phyloP scores from a whole-genome alignment of 2,113 vertebrate species.

The Tragelaphus strepsiceros region DNA sequence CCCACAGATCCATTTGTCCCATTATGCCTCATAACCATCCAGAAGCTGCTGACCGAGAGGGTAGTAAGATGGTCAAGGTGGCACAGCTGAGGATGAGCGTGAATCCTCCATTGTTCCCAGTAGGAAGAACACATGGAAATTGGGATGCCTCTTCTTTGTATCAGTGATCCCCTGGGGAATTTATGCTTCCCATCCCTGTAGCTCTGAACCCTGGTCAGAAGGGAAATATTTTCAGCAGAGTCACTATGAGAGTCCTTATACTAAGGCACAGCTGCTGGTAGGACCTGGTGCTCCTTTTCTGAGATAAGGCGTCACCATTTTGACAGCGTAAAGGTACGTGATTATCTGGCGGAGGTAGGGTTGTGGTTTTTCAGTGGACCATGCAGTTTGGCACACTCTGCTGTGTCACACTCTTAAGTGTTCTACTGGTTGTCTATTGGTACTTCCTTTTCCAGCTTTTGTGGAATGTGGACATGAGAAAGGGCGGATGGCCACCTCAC shows the following conservation, averaged over 20 bases:
- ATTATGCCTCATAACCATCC: not conserved
- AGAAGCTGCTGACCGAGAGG: not conserved
- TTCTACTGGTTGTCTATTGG: not conserved
- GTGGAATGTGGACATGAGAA: not conserved
- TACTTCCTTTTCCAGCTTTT: not conserved
- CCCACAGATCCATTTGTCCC: not conserved
- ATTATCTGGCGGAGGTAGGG: not conserved
- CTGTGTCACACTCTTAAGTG: not conserved
- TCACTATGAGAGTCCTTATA: not conserved
- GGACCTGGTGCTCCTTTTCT: not conserved
- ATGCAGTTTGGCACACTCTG: not conserved
- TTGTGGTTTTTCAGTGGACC: not conserved
- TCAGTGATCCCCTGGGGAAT: not conserved
- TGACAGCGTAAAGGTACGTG: not conserved
- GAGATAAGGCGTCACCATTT: not conserved
- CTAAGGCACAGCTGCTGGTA: not conserved
- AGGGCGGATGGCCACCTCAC: not conserved
- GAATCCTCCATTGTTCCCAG: not conserved
- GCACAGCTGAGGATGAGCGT: not conserved
- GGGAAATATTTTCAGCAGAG: constrained; percentile 1
- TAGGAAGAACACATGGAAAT: not conserved
- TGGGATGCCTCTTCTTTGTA: not conserved
- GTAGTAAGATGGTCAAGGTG: not conserved
- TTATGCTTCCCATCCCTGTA: not conserved
- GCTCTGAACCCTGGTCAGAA: not conserved